phyloP scores from a whole-genome alignment of 2,888 invertebrate species.

The Drosophila paranaensis region DNA sequence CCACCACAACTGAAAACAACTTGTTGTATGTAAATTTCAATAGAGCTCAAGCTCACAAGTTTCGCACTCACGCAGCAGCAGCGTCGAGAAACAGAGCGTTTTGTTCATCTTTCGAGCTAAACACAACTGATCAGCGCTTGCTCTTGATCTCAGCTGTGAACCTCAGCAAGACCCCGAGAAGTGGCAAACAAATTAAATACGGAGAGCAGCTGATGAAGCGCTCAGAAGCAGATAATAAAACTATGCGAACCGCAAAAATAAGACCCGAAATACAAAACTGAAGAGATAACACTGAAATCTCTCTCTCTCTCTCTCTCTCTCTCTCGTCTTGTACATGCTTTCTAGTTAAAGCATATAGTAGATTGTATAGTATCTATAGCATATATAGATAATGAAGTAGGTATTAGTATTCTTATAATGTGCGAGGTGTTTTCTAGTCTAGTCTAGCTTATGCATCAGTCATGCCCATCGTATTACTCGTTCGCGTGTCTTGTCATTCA shows the following conservation, averaged over 20 bases:
- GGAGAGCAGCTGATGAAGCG: background rate
- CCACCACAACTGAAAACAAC: conserved; percentile 24
- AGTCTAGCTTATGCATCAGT: no score
- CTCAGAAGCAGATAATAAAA: background rate
- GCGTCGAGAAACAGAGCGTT: background rate
- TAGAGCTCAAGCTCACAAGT: conserved; percentile 1
- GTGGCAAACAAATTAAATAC: background rate
- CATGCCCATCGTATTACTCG: background rate
- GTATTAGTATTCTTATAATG: background rate
- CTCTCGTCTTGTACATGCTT: background rate
- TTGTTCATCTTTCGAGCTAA: conserved; percentile 29
- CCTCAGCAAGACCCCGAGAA: background rate
- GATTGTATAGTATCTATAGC: background rate
- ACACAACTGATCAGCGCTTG: conserved; percentile 24
- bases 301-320: no score
- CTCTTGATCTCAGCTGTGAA: conserved; percentile 6
- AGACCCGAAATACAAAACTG: background rate
- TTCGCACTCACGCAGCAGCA: conserved; percentile 10
- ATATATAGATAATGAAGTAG: background rate
- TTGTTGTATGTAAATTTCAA: conserved; percentile 9
- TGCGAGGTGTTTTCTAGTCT: background rate
- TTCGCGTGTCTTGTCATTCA: conserved; percentile 30
- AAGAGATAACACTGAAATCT: conserved; percentile 1
- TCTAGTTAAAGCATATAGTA: background rate
- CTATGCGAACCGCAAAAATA: background rate